Evolutionary conservation across 2,888 invertebrate genomes (phyloP).

Genomic region (Crossocerus cetratus): DNA sequence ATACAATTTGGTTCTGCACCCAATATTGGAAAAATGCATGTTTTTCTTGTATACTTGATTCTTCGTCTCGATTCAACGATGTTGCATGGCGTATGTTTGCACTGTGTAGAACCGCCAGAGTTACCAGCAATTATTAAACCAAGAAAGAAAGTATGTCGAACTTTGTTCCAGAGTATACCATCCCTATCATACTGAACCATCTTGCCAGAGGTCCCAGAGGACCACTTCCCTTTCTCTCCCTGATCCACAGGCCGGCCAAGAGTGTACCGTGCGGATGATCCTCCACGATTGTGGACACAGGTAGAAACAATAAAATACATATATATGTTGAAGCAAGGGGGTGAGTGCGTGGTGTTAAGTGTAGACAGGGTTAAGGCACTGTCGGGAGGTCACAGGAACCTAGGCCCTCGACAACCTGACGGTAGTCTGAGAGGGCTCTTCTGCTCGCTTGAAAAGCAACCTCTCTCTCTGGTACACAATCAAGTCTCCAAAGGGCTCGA

Average conservation of each 20-base stretch:
- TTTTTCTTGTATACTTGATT: too few relatives aligned
- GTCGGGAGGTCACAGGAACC: slow-evolving; percentile 43
- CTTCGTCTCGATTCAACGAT: too few relatives aligned
- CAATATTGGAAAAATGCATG: too few relatives aligned
- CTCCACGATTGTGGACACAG: slow-evolving; percentile 22
- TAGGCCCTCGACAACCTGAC: slow-evolving; percentile 49
- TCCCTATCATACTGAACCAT: too few relatives aligned
- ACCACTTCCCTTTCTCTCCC: too few relatives aligned
- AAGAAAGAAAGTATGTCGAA: too few relatives aligned
- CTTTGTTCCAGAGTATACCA: too few relatives aligned
- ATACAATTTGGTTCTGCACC: too few relatives aligned
- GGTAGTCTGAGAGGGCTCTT: slow-evolving; percentile 62
- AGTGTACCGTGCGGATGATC: slow-evolving; percentile 10
- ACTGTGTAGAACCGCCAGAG: too few relatives aligned
- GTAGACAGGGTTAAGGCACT: slow-evolving; percentile 23
- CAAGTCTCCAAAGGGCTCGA: slow-evolving; percentile 37
- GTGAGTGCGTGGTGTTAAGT: slow-evolving; percentile 1
- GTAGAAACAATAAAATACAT: slow-evolving; percentile 6
- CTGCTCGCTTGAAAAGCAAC: slow-evolving; percentile 53
- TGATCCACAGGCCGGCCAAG: background rate
- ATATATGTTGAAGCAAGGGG: background rate
- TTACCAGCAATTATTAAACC: too few relatives aligned
- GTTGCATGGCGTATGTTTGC: too few relatives aligned
- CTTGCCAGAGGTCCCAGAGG: too few relatives aligned
- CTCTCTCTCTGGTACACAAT: slow-evolving; percentile 49